Evolutionary conservation across 2,797 vertebrate species (phyloP), one percentile per base, ranked within the genome.

Genomic region (Melanotaenia parkinsoni): DNA sequence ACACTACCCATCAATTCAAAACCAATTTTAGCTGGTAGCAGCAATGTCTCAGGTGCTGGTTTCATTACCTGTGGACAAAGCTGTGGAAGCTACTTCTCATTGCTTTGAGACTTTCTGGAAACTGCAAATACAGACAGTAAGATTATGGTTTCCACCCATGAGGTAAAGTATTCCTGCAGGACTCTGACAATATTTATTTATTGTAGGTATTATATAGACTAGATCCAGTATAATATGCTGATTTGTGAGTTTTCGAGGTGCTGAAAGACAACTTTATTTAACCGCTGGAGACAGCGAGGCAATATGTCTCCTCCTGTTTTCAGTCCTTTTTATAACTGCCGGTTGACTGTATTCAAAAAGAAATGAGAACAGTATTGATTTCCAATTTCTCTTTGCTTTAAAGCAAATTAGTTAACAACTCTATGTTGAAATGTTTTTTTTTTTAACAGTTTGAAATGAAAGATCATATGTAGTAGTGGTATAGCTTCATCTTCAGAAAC

Each of bases 401-500:
- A 45, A 63, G 40, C 20, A 14, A 54, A 54, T 26, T 1, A 54
- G 18, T 63, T 59, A 58, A 70, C 32, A 32, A 2, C 5, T 43
- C 4, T 26, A 2, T 28, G 13, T 14, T 12, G 10, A 68, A 28
- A 30, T 54, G 6, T 26, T 26, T 53, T 24, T 26, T 53, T 24
- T 50, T 22, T 28, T 14, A 26, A 45, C 24, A 54, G 26, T 63
- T 67, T 67, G 11, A 33, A 28, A 33, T 35, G 24, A n/a, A 50
- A 58, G 37, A 59, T 57, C 37, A 0, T 26, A 45, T 2, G 1
- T 51, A 35, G 53, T 6, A 50, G 10, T 43, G 14, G 1, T 64
- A 60, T 67, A 59, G 18, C 43, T 18, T 24, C n/a, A 50, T 74
- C 50, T 59, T 63, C 13, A 63, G 33, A 71, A 69, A 26, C 71